Conservation (phyloP, 2,888 invertebrate species). For the Eristalis intricaria region DNA sequence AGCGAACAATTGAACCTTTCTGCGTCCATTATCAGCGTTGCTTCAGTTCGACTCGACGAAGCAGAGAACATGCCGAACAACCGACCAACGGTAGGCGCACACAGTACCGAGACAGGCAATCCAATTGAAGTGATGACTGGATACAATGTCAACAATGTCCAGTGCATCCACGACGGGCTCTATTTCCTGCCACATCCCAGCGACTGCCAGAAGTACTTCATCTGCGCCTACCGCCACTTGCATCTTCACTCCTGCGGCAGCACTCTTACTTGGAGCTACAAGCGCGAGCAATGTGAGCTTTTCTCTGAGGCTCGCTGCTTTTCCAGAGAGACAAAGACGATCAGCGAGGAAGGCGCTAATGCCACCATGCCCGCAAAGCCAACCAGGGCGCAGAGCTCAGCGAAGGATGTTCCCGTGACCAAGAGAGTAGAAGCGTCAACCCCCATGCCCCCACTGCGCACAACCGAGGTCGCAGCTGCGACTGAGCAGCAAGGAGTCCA, state of each 20-base stretch:
- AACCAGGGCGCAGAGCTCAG: constrained; percentile 7
- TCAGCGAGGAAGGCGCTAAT: neutral
- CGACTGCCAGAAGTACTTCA: constrained; percentile 77
- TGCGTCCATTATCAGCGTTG: constrained; percentile 45
- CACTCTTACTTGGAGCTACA: constrained; percentile 77
- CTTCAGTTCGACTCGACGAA: neutral
- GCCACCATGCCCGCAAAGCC: neutral
- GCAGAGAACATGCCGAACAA: neutral
- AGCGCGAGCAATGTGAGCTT: constrained; percentile 75
- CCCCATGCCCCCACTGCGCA: constrained; percentile 24
- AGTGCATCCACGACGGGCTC: constrained; percentile 78
- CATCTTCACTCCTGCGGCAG: constrained; percentile 78
- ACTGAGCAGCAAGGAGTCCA: neutral
- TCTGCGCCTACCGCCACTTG: constrained; percentile 78
- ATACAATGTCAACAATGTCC: constrained; percentile 76
- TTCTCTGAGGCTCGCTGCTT: constrained; percentile 74
- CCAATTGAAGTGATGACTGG: constrained; percentile 75
- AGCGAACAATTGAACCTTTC: constrained; percentile 22
- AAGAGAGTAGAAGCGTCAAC: neutral
- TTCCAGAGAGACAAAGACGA: neutral
- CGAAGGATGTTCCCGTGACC: neutral
- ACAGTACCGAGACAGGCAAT: constrained; percentile 74
- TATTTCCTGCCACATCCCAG: constrained; percentile 79
- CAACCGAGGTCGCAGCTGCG: constrained; percentile 5
- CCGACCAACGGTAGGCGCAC: constrained; percentile 74